Evolutionary conservation across 1,140 invertebrate genomes (phyloP), one percentile per base, ranked within the genome.

Genomic region (Prorops nasuta): DNA sequence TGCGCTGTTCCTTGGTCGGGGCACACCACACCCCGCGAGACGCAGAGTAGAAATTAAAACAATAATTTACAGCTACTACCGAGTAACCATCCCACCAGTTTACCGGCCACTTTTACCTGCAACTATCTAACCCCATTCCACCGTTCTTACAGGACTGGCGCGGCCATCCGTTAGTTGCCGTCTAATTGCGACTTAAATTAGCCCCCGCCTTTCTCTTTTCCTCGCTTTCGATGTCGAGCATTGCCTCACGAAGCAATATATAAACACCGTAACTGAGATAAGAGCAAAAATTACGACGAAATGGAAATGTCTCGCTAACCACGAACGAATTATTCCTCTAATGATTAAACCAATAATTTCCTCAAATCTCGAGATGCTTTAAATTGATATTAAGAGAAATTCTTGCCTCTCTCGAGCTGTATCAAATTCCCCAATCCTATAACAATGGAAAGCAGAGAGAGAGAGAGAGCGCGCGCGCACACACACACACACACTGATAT

Each of bases 181-280:
- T 64, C 62, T 72, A 69, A 70, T 68, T 72, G 55, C 65, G 51
- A 68, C 63, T 66, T 69, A 64, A 70, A 72, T 72, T 67, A 72
- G 59, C 58, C 4, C 4, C 4, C 24, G 24, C 4, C 4, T 10
- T 28, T 28, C 59, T 31, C 44, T 39, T 50, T 40, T 14, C 16
- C 15, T 24, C 3, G 8, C 1, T 3, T 0, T 12, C 10, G 24
- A 28, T 28, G 4, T 28, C 24, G 24, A 28, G 24, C 4, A 10
- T 10, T 28, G 24, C 4, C 24, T 28, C 10, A 10, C 24, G 4
- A 10, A 28, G 24, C 24, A 10, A 28, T 28, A 28, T 10, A 10
- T 28, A 28, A 28, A 28, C 24, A 28, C 4, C 24, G 24, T 10
- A 10, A 10, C 10, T 10, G 24, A 28, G 24, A 28, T 28, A 35